Base-by-base conservation (phyloP, 2,888 invertebrate species). In the Merodon equestris region DNA sequence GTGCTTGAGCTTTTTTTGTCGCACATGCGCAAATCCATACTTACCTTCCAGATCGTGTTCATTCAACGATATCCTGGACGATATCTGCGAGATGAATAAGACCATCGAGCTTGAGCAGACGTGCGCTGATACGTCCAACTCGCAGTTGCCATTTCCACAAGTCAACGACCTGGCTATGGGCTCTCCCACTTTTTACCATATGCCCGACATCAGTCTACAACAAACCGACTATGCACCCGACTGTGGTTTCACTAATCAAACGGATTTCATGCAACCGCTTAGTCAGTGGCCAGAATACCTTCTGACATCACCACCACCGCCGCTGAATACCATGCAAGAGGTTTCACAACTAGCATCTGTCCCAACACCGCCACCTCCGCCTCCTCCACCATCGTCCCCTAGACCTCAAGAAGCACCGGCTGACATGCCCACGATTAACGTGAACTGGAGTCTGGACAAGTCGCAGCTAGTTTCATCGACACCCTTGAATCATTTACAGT, bases 71-170 rank as follows among this genome's bases (percentile, higher is more conserved):
- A 74, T 79, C 58, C 60, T 74, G 1, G 68, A 74, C 13, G 79
- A 74, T 79, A 79, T 79, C 40, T 79, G 68, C 40, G 74, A 79
- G 64, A 79, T 79, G 74, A 60, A 70, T 40, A 79, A 58, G 34
- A 68, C 48, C 1, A 38, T 68, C 10, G 67, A 67, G n/a, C 10
- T 67, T 51, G 61, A 53, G n/a, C 57, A 70, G 42, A 44, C 68
- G 9, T 3, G 36, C 12, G 14, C 48, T 1, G 54, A 64, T n/a
- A 36, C 36, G 1, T 1, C 36, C 0, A 45, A 19, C 47, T 40
- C 60, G 1, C 73, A 67, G 18, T 7, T 66, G n/a, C 58, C 54
- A 9, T 17, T 40, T 27, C 12, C 70, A 1, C 19, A 51, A 1
- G 56, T 56, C 4, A 15, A 18, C 9, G 61, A 71, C 34, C 1